phyloP scores from a whole-genome alignment of 2,888 invertebrate species.

The Xanthia togata region DNA sequence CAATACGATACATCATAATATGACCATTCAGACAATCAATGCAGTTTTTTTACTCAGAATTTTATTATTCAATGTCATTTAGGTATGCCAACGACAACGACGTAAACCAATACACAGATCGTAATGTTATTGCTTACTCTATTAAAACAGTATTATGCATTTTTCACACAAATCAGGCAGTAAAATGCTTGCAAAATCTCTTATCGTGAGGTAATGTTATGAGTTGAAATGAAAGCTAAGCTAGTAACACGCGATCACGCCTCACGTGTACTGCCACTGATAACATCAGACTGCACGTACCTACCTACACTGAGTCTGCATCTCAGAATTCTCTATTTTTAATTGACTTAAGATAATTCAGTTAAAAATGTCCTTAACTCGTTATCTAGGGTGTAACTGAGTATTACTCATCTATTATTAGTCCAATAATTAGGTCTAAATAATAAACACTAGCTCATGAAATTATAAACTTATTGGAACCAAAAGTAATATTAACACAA shows the following conservation, averaged over 20 bases:
- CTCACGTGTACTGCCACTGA: conserved; percentile 60
- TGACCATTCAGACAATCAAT: conserved; percentile 32
- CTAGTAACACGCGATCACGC: conserved; percentile 56
- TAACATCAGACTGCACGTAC: conserved; percentile 25
- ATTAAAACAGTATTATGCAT: conserved; percentile 27
- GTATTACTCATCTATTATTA: not conserved
- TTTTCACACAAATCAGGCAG: conserved; percentile 52
- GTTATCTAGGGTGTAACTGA: not conserved
- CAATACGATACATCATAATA: conserved; percentile 53
- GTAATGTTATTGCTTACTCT: conserved; percentile 5
- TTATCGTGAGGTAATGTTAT: conserved; percentile 66
- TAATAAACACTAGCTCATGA: not conserved
- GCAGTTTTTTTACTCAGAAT: conserved; percentile 25
- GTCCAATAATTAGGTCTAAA: not conserved
- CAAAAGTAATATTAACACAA: not conserved
- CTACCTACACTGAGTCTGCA: not conserved
- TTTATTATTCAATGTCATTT: conserved; percentile 28
- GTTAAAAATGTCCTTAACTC: not conserved
- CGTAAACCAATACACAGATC: conserved; percentile 22
- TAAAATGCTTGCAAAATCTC: conserved; percentile 63
- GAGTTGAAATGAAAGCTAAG: conserved; percentile 64
- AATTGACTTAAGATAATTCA: not conserved
- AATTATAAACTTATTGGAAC: not conserved
- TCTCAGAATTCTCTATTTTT: conserved; percentile 11
- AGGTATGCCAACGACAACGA: conserved; percentile 1